Percentiles rank a stretch among this genome's conserved stretches.
Evolutionary conservation across 1,140 invertebrate species (phyloP).

Genomic region (Drosophila kepulauana): DNA sequence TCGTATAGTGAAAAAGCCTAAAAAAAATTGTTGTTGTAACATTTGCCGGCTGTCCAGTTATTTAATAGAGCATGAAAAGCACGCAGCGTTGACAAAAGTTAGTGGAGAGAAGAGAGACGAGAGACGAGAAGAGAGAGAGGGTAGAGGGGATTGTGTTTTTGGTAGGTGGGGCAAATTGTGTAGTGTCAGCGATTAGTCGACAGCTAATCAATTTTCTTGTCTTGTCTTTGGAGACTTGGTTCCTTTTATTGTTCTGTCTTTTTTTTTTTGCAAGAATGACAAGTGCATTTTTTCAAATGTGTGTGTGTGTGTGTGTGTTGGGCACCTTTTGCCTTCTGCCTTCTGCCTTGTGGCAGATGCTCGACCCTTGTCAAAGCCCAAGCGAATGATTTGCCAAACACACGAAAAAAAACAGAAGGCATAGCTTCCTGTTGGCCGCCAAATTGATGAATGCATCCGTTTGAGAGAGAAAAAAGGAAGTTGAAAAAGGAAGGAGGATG

Average conservation of each 20-base stretch:
- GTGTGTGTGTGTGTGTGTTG: not conserved
- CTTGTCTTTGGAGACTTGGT: constrained; percentile 5
- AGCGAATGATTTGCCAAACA: not conserved
- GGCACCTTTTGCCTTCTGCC: constrained; percentile 25
- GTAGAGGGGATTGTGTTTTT: constrained; percentile 38
- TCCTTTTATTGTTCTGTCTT: not conserved
- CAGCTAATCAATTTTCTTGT: constrained; percentile 72
- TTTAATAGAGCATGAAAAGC: constrained; percentile 78
- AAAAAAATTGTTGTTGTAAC: not conserved
- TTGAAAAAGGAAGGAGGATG: not conserved
- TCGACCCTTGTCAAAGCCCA: constrained; percentile 68
- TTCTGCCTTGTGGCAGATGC: constrained; percentile 55
- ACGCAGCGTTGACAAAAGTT: constrained; percentile 52
- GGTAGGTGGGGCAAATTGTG: constrained; percentile 2
- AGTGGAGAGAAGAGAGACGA: not conserved
- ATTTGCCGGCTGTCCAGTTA: constrained; percentile 43
- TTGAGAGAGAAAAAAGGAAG: constrained; percentile 64
- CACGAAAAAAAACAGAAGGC: constrained; percentile 26
- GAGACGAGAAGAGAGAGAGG: not conserved
- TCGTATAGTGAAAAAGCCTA: constrained; percentile 29
- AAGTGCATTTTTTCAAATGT: constrained; percentile 69
- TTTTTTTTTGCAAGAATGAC: constrained; percentile 42
- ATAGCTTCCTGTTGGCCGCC: constrained; percentile 68
- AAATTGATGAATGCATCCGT: constrained; percentile 84
- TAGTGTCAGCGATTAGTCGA: constrained; percentile 77